Conservation (phyloP, 30 jellyfish, hydroid and myxozoan species). For the Aurelia sp. region DNA sequence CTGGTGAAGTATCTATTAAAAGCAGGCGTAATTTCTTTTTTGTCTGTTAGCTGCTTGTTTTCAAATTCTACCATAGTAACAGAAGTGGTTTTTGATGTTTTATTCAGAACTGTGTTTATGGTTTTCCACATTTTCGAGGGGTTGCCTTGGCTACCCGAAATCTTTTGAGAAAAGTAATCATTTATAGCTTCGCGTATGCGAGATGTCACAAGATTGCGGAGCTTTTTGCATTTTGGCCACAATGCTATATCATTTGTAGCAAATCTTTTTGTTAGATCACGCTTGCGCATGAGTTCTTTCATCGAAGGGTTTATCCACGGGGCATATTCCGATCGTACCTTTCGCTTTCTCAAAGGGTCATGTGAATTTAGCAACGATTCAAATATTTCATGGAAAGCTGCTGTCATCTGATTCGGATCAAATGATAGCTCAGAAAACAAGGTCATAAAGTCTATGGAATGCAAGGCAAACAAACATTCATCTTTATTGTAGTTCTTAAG, state of each 20-base stretch:
- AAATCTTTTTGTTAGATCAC: neutral
- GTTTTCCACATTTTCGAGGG: conserved; percentile 50
- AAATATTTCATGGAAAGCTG: conserved; percentile 21
- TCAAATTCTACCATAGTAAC: conserved; percentile 22
- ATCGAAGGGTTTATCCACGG: conserved; percentile 49
- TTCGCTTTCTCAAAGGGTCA: conserved; percentile 30
- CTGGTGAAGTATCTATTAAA: conserved; percentile 16
- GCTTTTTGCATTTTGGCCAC: conserved; percentile 6
- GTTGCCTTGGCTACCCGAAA: conserved; percentile 9
- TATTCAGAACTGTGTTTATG: neutral
- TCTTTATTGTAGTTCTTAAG: too few species aligned
- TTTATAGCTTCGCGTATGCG: conserved; percentile 20
- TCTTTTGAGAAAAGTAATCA: conserved; percentile 17
- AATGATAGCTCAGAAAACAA: conserved; percentile 26
- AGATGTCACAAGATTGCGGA: conserved; percentile 21
- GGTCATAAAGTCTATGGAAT: conserved; percentile 9
- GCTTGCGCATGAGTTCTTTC: conserved; percentile 10
- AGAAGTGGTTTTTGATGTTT: conserved; percentile 29
- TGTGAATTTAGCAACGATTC: conserved; percentile 41
- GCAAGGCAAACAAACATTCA: conserved; percentile 15
- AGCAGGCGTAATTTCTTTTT: conserved; percentile 35
- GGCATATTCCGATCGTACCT: neutral
- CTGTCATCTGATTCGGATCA: conserved; percentile 49
- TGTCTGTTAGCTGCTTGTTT: conserved; percentile 35
- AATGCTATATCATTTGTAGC: neutral